A percentile compares a stretch with the other conserved stretches of the same genome.
These are phyloP conservation scores for Eriosoma lanigerum DNA, from an alignment of 1,140 invertebrate genomes.

Conservation along the genomic window DNA sequence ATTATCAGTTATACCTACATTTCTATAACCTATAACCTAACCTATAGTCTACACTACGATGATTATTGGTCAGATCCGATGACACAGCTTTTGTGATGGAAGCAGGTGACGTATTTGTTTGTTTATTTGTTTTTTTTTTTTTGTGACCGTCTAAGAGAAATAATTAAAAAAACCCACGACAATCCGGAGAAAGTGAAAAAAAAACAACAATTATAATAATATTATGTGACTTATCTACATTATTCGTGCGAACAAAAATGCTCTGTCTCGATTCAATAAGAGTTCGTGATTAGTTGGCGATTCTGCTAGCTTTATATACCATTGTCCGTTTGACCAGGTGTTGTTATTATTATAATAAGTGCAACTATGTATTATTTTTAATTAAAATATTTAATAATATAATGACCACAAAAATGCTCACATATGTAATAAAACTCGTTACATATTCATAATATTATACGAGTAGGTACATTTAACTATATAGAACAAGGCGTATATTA, in stretches of 20 bases:
- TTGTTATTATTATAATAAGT: conserved; percentile 12
- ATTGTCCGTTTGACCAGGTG: conserved; percentile 31
- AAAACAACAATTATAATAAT: conserved; percentile 6
- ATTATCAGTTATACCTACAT: conserved; percentile 14
- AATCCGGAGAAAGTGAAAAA: not conserved
- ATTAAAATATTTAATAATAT: not conserved
- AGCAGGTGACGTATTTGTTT: conserved; percentile 7
- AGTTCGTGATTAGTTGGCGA: conserved; percentile 33
- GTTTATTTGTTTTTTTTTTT: not conserved
- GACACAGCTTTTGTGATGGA: not conserved
- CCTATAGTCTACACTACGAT: no score
- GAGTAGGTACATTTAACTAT: no score
- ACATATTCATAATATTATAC: not conserved
- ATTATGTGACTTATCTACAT: conserved; percentile 36
- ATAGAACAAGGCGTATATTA: not conserved
- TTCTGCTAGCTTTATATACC: not conserved
- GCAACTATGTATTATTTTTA: not conserved
- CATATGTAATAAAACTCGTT: not conserved
- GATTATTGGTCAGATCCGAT: conserved; percentile 11
- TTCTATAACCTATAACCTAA: no score
- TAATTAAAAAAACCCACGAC: no score
- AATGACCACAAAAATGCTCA: not conserved
- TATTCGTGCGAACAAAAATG: conserved; percentile 9
- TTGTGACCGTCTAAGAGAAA: no score
- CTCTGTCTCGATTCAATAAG: conserved; percentile 17